Evolutionary conservation across 2,113 vertebrate species (phyloP), one percentile per base, ranked within the genome.

Genomic region (Abramis brama): DNA sequence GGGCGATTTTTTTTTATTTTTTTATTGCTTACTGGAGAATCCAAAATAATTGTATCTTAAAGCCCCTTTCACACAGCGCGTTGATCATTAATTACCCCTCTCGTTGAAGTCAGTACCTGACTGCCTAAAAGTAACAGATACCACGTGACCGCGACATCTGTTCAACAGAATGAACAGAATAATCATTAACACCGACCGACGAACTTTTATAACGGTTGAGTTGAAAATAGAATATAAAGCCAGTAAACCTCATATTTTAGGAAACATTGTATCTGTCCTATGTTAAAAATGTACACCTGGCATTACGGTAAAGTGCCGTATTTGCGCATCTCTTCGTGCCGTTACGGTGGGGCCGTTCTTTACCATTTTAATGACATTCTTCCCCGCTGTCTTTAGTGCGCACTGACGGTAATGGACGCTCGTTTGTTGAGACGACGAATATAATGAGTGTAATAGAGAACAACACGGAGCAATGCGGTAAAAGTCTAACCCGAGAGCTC

Each of bases 401-500:
- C 79, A 50, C 6, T n/a, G 13, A 59, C 25, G 30, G 11, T 83
- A 8, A 70, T 71, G 25, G 45, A 52, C n/a, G 45, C 0, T 12
- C 9, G 47, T 15, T 3, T 6, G 25, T 17, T 17, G 45, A 52
- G 5, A 27, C 50, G 64, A 36, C 11, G 64, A 33, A 55, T 87
- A 55, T 59, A 80, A 77, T 81, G 19, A 71, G 73, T 87, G 78
- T 75, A 50, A 92, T 92, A 91, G 92, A 93, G 80, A 91, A 93
- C 39, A 64, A 74, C 33, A 15, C 87, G 25, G 77, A 87, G 17
- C 10, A 36, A 36, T 71, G 75, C 30, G 23, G 36, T 2, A 93
- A 94, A 86, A 91, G 95, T 70, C 64, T 92, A 7, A 95, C 95
- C 19, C 93, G 96, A 57, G 97, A 98, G 84, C 92, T 98, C 81